Percentiles rank a stretch among this genome's conserved stretches.
Conservation (phyloP, 1,140 invertebrate genomes). For the Ptiloglossa arizonensis region DNA sequence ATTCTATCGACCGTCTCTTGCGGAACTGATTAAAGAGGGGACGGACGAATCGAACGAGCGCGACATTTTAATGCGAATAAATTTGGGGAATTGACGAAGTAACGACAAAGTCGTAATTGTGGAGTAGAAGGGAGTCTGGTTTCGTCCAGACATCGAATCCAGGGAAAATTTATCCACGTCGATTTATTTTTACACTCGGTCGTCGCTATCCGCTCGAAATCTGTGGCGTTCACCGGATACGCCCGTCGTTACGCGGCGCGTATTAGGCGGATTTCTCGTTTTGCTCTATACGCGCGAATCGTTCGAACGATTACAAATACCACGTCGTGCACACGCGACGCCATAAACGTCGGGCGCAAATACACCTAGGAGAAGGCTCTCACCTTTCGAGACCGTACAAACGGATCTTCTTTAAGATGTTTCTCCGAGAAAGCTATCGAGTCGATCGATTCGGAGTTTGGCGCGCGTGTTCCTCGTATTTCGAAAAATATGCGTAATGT, state of each 20-base stretch:
- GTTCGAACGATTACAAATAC: constrained; percentile 1
- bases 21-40: background rate
- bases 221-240: background rate
- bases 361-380: constrained; percentile 30
- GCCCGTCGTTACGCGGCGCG: background rate
- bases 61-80: background rate
- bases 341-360: constrained; percentile 60
- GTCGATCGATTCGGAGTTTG: too few species aligned
- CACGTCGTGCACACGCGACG: constrained; percentile 48
- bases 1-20: constrained; percentile 1
- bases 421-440: too few species aligned
- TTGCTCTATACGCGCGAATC: constrained; percentile 12
- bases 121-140: too few species aligned
- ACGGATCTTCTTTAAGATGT: too few species aligned
- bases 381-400: too few species aligned
- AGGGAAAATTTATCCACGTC: constrained; percentile 16
- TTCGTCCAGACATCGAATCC: background rate
- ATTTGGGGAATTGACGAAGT: background rate
- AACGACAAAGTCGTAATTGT: background rate
- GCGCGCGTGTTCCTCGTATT: too few species aligned
- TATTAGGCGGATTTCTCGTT: constrained; percentile 13
- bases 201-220: constrained; percentile 17
- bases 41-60: background rate
- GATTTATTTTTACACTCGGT: constrained; percentile 29
- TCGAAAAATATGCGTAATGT: too few species aligned